phyloP scores from a whole-genome alignment of 2,113 vertebrate species.

The Odontophorus gujanensis region DNA sequence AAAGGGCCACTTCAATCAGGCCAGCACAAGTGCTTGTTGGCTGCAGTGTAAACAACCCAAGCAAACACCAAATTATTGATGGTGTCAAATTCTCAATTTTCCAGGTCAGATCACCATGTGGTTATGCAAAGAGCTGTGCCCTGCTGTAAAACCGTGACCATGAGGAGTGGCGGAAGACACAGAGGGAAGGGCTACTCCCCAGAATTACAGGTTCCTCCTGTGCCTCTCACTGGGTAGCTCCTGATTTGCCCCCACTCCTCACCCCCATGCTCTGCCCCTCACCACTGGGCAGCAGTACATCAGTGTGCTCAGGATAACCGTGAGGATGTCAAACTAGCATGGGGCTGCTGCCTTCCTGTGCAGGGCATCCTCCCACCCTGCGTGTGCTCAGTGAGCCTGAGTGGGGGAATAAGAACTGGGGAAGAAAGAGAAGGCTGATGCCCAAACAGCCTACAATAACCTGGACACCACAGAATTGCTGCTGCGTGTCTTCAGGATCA shows the following conservation, averaged over 20 bases:
- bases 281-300: not conserved
- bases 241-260: not conserved
- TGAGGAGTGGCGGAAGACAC: not conserved
- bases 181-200: not conserved
- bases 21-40: not conserved
- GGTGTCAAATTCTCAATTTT: slow-evolving; percentile 3
- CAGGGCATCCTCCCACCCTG: no score
- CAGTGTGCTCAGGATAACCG: rapidly evolving
- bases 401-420: rapidly evolving
- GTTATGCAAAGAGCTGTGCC: not conserved
- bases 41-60: not conserved
- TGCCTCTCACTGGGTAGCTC: not conserved
- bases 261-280: not conserved
- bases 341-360: not conserved
- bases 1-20: not conserved
- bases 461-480: not conserved
- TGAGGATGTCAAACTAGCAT: not conserved
- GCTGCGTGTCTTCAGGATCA: not conserved
- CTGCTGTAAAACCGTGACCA: not conserved
- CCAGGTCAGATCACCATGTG: not conserved
- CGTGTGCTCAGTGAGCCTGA: not conserved
- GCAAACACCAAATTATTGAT: not conserved
- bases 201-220: not conserved
- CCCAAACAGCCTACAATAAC: rapidly evolving
- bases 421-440: not conserved